Base-by-base conservation (phyloP, 2,797 vertebrate genomes). In the Menidia menidia region DNA sequence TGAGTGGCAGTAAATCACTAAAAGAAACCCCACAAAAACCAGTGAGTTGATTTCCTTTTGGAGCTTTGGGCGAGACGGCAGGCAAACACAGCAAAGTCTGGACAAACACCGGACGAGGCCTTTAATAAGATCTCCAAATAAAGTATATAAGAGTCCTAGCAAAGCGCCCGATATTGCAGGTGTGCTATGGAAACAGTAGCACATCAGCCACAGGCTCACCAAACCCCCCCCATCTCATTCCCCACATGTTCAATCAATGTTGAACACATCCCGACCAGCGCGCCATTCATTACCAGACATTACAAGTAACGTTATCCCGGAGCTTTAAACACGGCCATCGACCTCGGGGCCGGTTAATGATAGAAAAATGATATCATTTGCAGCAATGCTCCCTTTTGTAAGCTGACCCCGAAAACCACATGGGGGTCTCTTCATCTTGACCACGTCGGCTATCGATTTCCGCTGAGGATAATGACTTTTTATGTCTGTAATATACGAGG, bases 401-500 rank as follows among this genome's bases (percentile, higher is more conserved):
- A 92, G 82, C 84, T 89, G 90, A 91, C 89, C 89, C 85, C 68
- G 75, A 87, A 91, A 90, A 86, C 84, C 87, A 78, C 88, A 80
- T 75, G 77, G 78, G 88, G 88, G 85, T 89, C 90, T 88, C 88
- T 92, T 92, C 84, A 88, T 89, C 89, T 92, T 87, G 87, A 87
- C 90, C 87, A 77, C 67, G 88, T 75, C 75, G 72, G 83, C 81
- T 90, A 92, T 92, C 80, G 89, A 92, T 92, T 90, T 90, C 90
- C 83, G 77, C 87, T 85, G 88, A 88, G 87, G 87, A 81, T 91
- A 92, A 92, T 92, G 89, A 91, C 87, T 92, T 92, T 92, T 92
- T 92, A 90, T 92, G 88, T 87, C 68, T 79, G 87, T 91, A 90
- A 92, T 92, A 91, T 92, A 92, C 82, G 90, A 90, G 82, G 86